Percentiles rank a stretch among this genome's conserved stretches.
Evolutionary conservation across 2,888 invertebrate species (phyloP).

Genomic region (Leptarthrus brevirostris): DNA sequence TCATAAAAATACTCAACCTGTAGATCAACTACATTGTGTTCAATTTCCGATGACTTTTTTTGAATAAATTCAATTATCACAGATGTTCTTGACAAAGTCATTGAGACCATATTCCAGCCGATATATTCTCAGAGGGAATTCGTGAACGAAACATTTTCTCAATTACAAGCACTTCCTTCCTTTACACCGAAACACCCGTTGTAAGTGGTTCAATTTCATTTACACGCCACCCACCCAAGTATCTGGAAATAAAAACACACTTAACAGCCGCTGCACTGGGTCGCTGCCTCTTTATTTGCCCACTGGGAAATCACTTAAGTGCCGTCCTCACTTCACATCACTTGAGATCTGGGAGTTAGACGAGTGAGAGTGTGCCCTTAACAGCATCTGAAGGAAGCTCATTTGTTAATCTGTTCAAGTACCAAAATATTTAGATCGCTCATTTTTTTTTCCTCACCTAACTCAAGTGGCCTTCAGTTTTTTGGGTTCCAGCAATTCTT

Average conservation of each 20-base stretch:
- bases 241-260: constrained; percentile 16
- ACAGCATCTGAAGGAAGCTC: constrained; percentile 29
- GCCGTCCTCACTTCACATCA: constrained; percentile 42
- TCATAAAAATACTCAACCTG: too few relatives aligned
- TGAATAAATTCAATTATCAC: too few relatives aligned
- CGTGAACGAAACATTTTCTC: not conserved
- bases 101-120: too few relatives aligned
- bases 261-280: constrained; percentile 30
- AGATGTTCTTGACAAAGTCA: too few relatives aligned
- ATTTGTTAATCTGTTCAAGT: constrained; percentile 47
- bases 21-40: too few relatives aligned
- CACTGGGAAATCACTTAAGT: constrained; percentile 54
- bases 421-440: constrained; percentile 42
- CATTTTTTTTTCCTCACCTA: constrained; percentile 1
- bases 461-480: constrained; percentile 18
- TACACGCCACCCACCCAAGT: constrained; percentile 14
- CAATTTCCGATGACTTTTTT: too few relatives aligned
- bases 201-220: not conserved
- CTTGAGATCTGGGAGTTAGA: constrained; percentile 1
- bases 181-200: not conserved
- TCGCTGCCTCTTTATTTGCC: constrained; percentile 48
- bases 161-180: not conserved
- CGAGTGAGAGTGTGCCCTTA: not conserved
- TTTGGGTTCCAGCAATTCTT: constrained; percentile 5
- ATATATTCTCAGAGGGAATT: too few relatives aligned